Evolutionary conservation across 1,140 invertebrate species (phyloP).

Genomic region (Scaptomyza pallida): DNA sequence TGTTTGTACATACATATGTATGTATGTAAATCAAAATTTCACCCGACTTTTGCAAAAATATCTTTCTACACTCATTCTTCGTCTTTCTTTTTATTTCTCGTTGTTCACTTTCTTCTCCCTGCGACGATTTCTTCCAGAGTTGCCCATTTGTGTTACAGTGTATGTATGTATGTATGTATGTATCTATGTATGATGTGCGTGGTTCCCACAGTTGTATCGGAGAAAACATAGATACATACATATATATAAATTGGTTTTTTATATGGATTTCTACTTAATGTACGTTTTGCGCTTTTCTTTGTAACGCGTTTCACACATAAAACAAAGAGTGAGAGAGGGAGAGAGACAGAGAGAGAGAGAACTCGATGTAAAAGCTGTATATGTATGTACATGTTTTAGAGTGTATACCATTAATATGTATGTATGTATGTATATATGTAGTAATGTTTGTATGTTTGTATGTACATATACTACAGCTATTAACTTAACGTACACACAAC

Average conservation of each 20-base stretch:
- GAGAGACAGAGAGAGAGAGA: not conserved
- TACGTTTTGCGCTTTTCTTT: slow-evolving; percentile 47
- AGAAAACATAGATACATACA: slow-evolving; percentile 34
- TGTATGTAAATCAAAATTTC: too few relatives aligned
- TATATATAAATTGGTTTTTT: slow-evolving; percentile 67
- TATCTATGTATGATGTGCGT: not conserved
- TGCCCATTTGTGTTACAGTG: not conserved
- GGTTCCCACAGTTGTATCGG: slow-evolving; percentile 27
- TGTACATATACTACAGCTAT: too few relatives aligned
- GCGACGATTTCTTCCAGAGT: not conserved
- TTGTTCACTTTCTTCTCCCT: not conserved
- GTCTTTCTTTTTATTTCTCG: too few relatives aligned
- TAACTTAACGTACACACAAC: too few relatives aligned
- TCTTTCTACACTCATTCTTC: too few relatives aligned
- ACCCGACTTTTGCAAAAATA: too few relatives aligned
- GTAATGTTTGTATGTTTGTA: too few relatives aligned
- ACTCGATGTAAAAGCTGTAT: not conserved
- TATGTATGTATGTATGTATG: slow-evolving; percentile 7
- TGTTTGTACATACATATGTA: too few relatives aligned
- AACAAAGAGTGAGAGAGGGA: not conserved
- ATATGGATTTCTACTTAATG: slow-evolving; percentile 44
- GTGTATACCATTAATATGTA: not conserved
- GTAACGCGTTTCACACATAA: slow-evolving; percentile 12
- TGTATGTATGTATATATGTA: too few relatives aligned
- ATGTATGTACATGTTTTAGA: slow-evolving; percentile 8